These are phyloP conservation scores for Malacosoma neustria DNA, from an alignment of 2,888 invertebrate genomes.

Conservation along the genomic window DNA sequence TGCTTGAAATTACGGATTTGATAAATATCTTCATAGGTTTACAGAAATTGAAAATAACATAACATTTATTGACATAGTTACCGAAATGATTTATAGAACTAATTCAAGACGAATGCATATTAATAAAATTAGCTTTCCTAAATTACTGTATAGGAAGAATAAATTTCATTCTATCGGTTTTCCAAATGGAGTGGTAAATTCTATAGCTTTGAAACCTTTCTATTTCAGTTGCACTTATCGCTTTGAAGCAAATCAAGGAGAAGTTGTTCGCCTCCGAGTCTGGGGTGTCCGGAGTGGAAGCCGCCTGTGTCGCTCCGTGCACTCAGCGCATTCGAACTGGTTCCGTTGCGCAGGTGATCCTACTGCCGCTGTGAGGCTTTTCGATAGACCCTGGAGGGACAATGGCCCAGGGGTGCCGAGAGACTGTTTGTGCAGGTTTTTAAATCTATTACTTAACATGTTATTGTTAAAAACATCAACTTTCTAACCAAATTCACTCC, in stretches of 20 bases:
- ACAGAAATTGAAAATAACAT: no score
- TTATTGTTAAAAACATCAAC: no score
- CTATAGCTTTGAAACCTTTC: not conserved
- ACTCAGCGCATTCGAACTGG: slow-evolving; percentile 79
- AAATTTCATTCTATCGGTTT: no score
- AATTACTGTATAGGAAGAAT: no score
- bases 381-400: slow-evolving; percentile 82
- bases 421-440: slow-evolving; percentile 85
- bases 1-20: no score
- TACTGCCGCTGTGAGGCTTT: slow-evolving; percentile 81
- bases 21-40: no score
- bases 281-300: slow-evolving; percentile 81
- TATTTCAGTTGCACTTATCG: slow-evolving; percentile 86
- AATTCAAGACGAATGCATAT: no score
- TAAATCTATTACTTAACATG: no score
- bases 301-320: slow-evolving; percentile 73
- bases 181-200: not conserved
- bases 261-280: slow-evolving; percentile 84
- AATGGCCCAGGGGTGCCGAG: slow-evolving; percentile 79
- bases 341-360: slow-evolving; percentile 82
- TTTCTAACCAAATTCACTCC: no score
- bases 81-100: no score
- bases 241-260: slow-evolving; percentile 89
- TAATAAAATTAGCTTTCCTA: no score
- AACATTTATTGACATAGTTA: no score